Base-by-base conservation (phyloP, 2,888 invertebrate genomes). In the Anaspis maculata region DNA sequence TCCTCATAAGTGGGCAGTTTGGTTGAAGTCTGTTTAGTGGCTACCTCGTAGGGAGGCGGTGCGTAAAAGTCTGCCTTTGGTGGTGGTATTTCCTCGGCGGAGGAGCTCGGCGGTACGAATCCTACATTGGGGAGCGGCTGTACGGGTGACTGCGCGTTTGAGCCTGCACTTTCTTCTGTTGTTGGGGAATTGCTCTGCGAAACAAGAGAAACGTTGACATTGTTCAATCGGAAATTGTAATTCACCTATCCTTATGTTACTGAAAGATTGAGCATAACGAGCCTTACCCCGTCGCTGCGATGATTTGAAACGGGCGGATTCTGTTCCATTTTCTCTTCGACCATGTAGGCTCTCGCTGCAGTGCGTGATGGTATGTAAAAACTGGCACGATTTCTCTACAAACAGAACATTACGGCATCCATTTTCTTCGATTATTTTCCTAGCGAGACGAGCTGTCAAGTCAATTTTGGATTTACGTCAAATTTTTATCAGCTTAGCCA, bases 1-100 rank as follows among this genome's bases (percentile, higher is more conserved):
- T 92, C 91, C 63, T 91, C 91, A 60, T 92, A 92, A 9, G 89
- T 85, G 3, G 88, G 92, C 54, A 91, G 69, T 65, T 88, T 89
- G 3, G 61, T 58, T 44, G 81, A 89, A 3, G 61, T 58, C 43
- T 81, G 83, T 64, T 87, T 88, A 3, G 63, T 61, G 44, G 81
- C 85, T 37, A 86, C 78, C 62, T 87, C 87, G 54, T 92, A 91
- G 1, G 88, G 88, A 2, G 91, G 91, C 38, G 88, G 89, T 26
- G 88, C 88, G 23, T 83, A 83, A 59, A 84, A 87, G 56, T 88
- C 88, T 1, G 80, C 77, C 59, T 82, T 83, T 0, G 88, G 88
- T 3, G 88, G 87, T 26, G 85, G 84, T 54, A 87, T 77, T 42
- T 83, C 82, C 42, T 74, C 74, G 23, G 35, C 46, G 6, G 54